Base-by-base conservation (phyloP, 1,140 invertebrate genomes). In the Panulirus ornatus region DNA sequence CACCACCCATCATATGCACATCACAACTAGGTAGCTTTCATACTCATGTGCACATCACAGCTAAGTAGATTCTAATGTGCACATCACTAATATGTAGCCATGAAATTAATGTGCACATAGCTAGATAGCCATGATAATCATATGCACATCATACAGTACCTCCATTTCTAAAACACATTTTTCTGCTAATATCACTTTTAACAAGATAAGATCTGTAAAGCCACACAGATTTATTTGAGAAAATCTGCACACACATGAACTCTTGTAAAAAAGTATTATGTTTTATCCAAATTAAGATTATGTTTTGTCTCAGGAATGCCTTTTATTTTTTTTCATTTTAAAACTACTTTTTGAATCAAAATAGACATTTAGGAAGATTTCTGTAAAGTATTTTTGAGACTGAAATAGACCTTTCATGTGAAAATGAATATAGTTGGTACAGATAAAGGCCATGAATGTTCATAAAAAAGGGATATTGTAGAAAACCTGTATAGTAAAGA, bases 1-100 rank as follows among this genome's bases (percentile, higher is more conserved):
- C 82, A 78, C 88, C 70, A 66, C 82, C 88, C 88, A 90, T 89
- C 87, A 89, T 73, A 73, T 89, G 88, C 88, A 89, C 88, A 89
- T 89, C 79, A 89, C 88, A 54, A 79, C n/a, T 81, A 88, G 73
- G 42, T 86, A 86, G 84, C 71, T 76, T 38, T 83, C 51, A 76
- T 76, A 73, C 66, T 66, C 73, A 70, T 47, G n/a, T 63, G 75
- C 76, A 88, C 84, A 86, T 75, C 71, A 76, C 84, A 86, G 51
- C 66, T 58, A 70, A 71, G 42, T 75, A 38, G 58, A 66, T 66
- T 30, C 30, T 30, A 66, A 66, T 66, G 75, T 81, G 85, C 85
- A 88, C 85, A 81, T 70, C 58, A 79, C 85, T 79, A 81, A 78
- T 63, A 88, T 63, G 58, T 84, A 70, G 81, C n/a, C 36, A 40